Evolutionary conservation across 2,113 vertebrate genomes (phyloP).

Genomic region (Narcine bancroftii): DNA sequence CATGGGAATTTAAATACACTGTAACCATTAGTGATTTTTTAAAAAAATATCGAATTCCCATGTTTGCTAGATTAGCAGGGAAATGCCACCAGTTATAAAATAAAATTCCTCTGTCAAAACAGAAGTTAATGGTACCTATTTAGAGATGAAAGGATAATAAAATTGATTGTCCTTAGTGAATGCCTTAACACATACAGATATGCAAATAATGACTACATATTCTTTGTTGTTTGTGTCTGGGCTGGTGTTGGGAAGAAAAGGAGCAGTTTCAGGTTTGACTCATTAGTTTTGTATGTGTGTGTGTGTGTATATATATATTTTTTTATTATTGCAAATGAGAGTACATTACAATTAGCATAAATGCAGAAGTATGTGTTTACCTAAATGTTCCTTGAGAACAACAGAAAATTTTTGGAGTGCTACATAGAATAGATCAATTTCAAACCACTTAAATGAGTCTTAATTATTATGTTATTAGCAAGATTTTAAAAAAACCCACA

Average conservation of each 20-base stretch:
- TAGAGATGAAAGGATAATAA: background rate
- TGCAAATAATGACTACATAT: background rate
- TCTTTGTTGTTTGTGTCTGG: background rate
- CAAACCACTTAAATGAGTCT: too few species aligned
- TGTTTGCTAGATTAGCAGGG: background rate
- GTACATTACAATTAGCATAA: too few species aligned
- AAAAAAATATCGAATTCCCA: background rate
- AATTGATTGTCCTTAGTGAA: background rate
- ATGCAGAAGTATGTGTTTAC: too few species aligned
- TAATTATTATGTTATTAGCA: too few species aligned
- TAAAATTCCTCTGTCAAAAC: background rate
- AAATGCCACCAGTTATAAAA: background rate
- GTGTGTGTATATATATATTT: too few species aligned
- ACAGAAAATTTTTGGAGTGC: too few species aligned
- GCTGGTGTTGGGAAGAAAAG: background rate
- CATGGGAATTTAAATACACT: background rate
- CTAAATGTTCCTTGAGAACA: too few species aligned
- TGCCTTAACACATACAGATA: background rate
- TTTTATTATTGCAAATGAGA: too few species aligned
- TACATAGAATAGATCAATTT: too few species aligned
- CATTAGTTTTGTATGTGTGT: background rate
- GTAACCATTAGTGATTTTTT: background rate
- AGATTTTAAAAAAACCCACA: too few species aligned
- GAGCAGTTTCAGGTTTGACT: background rate
- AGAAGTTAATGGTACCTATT: too few species aligned